A percentile compares a stretch with the other conserved stretches of the same genome.
Conservation (phyloP, 2,113 vertebrate species). For the Rhegmatorhina hoffmannsi region DNA sequence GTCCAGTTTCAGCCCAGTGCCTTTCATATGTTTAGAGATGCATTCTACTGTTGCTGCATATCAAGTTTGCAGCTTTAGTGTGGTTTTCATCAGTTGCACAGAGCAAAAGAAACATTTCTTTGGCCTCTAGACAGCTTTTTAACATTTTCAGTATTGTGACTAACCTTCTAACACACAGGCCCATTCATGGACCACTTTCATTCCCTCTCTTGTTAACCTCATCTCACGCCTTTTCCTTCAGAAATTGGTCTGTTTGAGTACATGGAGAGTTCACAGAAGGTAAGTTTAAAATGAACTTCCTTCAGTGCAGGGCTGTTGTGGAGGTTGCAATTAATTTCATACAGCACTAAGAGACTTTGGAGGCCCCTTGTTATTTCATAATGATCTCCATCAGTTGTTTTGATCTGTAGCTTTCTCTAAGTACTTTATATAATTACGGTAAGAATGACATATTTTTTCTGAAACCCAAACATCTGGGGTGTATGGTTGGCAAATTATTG, state of each 20-base stretch:
- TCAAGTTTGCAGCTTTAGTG: constrained; percentile 45
- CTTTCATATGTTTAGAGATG: constrained; percentile 49
- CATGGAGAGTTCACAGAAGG: not conserved
- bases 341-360: not conserved
- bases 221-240: not conserved
- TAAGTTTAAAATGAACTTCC: not conserved
- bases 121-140: constrained; percentile 31
- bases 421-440: not conserved
- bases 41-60: constrained; percentile 59
- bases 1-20: constrained; percentile 32
- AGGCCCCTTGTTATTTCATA: not conserved
- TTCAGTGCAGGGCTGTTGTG: not conserved
- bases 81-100: constrained; percentile 3
- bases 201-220: not conserved
- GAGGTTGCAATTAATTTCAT: not conserved
- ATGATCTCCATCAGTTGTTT: not conserved
- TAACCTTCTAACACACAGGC: constrained; percentile 5
- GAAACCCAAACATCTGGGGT: not conserved
- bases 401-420: not conserved
- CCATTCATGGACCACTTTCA: constrained; percentile 15
- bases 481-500: not conserved
- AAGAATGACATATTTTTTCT: not conserved
- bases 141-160: not conserved
- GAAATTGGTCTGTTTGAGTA: not conserved
- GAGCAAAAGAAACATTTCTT: constrained; percentile 47